Conservation (phyloP, 2,797 vertebrate genomes). For the Tapirus indicus region DNA sequence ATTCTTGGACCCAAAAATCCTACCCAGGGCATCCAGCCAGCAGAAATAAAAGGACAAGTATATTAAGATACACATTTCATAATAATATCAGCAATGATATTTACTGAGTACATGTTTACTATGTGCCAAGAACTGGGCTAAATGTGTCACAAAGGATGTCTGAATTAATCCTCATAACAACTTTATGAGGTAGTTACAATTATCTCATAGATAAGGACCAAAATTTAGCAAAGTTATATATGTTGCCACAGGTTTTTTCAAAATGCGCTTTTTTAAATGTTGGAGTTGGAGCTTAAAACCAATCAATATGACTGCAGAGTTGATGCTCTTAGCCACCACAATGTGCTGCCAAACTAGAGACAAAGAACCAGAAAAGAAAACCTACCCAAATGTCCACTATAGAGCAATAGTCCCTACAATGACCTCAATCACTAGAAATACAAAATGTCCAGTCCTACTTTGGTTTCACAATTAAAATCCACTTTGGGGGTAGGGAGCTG, state of each 20-base stretch:
- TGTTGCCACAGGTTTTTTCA: background rate
- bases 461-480: conserved; percentile 60
- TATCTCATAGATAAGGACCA: background rate
- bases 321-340: background rate
- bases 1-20: background rate
- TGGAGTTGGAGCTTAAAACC: background rate
- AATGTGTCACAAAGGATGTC: background rate
- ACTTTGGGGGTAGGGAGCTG: background rate
- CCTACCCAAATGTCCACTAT: background rate
- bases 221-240: background rate
- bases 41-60: background rate
- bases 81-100: background rate
- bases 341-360: background rate
- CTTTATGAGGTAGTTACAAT: background rate
- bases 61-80: background rate
- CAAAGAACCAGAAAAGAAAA: background rate
- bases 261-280: background rate
- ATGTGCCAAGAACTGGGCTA: background rate
- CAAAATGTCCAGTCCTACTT: conserved; percentile 16
- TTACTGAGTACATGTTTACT: background rate
- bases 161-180: background rate
- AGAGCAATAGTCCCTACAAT: background rate
- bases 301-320: background rate
- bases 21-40: background rate
- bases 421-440: background rate